Evolutionary conservation across 2,113 vertebrate species (phyloP).

Genomic region (Probosciger aterrimus): DNA sequence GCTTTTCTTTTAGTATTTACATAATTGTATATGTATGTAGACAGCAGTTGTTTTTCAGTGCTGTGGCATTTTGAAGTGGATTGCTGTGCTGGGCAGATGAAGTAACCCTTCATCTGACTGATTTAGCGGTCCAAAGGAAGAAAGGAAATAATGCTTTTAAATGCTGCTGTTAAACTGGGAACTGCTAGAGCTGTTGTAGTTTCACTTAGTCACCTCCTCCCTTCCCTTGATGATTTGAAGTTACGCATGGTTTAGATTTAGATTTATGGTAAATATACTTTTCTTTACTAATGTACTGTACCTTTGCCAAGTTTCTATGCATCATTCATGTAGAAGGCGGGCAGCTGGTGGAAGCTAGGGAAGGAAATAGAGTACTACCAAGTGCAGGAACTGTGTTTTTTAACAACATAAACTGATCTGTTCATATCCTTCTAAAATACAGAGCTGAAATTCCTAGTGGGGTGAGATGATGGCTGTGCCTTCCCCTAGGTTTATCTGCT

Average conservation of each 20-base stretch:
- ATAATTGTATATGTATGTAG: background rate
- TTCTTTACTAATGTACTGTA: background rate
- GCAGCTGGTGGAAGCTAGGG: background rate
- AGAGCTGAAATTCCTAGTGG: background rate
- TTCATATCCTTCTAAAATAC: background rate
- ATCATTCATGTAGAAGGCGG: background rate
- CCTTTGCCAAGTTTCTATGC: background rate
- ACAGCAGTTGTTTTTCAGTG: background rate
- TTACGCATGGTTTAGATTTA: background rate
- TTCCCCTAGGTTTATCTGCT: background rate
- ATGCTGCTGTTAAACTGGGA: background rate
- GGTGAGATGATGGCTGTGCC: background rate
- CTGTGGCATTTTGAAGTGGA: background rate
- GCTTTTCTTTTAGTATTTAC: background rate
- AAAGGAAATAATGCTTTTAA: background rate
- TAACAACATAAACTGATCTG: background rate
- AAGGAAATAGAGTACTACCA: background rate
- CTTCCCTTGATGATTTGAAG: background rate
- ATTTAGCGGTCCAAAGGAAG: background rate
- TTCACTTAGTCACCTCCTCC: background rate
- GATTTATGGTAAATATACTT: background rate
- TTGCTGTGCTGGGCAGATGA: background rate
- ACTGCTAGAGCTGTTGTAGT: background rate
- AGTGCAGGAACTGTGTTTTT: background rate
- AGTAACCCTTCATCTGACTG: background rate